phyloP scores from a whole-genome alignment of 2,797 vertebrate genomes.

The Erpetoichthys calabaricus region DNA sequence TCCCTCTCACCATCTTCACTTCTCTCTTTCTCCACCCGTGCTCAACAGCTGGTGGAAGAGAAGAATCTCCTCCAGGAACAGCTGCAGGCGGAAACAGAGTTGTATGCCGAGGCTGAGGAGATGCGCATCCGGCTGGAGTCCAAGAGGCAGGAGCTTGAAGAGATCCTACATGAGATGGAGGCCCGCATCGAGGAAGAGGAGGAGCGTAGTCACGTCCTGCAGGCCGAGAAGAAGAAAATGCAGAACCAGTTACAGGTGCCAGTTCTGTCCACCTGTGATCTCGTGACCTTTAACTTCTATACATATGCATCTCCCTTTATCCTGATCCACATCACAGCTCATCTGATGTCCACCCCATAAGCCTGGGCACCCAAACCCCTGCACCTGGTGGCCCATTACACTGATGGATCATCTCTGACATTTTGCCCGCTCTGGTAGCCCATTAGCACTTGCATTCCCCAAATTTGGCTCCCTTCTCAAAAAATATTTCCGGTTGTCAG shows the following conservation, averaged over 20 bases:
- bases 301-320: no score
- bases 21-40: background rate
- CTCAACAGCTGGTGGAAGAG: slow-evolving; percentile 65
- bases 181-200: slow-evolving; percentile 88
- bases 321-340: no score
- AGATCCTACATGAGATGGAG: slow-evolving; percentile 94
- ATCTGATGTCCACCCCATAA: no score
- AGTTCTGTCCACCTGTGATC: background rate
- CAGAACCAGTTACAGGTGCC: slow-evolving; percentile 87
- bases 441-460: no score
- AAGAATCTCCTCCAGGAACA: slow-evolving; percentile 79
- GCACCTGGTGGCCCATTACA: no score
- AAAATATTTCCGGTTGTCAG: no score
- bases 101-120: slow-evolving; percentile 89
- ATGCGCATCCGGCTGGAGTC: slow-evolving; percentile 77
- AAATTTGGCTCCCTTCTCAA: no score
- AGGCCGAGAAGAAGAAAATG: slow-evolving; percentile 87
- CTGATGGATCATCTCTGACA: no score
- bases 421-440: no score
- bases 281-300: background rate
- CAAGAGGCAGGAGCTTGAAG: slow-evolving; percentile 91
- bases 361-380: no score
- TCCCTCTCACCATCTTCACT: background rate
- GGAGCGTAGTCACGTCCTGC: slow-evolving; percentile 68
- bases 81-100: slow-evolving; percentile 87